Conservation (phyloP, 2,888 invertebrate species). For the Byasa hedistus region DNA sequence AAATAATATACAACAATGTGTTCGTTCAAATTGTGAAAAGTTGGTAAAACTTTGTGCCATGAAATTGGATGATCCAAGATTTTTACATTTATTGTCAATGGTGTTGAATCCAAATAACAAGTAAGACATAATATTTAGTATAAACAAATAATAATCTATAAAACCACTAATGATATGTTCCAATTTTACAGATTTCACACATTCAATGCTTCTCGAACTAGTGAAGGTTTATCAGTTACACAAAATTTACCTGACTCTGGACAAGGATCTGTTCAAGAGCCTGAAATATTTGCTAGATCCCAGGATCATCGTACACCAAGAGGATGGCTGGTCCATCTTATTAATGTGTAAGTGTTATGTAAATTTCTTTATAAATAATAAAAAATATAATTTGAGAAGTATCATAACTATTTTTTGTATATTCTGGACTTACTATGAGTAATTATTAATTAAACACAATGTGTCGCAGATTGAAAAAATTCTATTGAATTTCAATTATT, state of each 20-base stretch:
- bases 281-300: conserved; percentile 84
- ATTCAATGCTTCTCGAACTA: conserved; percentile 88
- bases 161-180: not conserved
- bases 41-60: conserved; percentile 95
- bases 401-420: too few species aligned
- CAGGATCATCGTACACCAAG: conserved; percentile 90
- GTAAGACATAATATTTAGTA: conserved; percentile 72
- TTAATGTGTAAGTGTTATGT: conserved; percentile 84
- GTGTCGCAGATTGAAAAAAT: too few species aligned
- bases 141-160: not conserved
- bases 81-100: conserved; percentile 95
- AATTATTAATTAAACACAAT: too few species aligned
- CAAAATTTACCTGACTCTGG: conserved; percentile 70
- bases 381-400: not conserved
- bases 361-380: not conserved
- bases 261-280: conserved; percentile 67
- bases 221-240: conserved; percentile 79
- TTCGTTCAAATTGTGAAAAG: conserved; percentile 94
- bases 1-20: conserved; percentile 96
- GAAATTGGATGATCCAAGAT: conserved; percentile 96
- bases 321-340: conserved; percentile 97
- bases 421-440: too few species aligned
- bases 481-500: not conserved
- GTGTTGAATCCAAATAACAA: conserved; percentile 97
- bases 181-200: conserved; percentile 86